Conservation (phyloP, 1,140 invertebrate species). For the Anagrus nilaparvatae region DNA sequence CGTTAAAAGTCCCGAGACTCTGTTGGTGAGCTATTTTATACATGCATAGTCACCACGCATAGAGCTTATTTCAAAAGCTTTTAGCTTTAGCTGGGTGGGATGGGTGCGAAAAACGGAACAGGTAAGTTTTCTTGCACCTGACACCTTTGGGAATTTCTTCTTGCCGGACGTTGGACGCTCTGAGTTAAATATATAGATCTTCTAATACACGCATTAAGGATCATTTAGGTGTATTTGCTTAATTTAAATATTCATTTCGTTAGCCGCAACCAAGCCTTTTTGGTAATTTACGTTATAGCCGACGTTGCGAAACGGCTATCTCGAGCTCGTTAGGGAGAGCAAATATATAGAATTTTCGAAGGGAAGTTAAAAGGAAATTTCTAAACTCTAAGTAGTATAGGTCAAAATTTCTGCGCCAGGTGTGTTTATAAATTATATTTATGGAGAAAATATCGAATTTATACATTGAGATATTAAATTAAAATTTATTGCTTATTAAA, state of each 20-base stretch:
- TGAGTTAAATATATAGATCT: too few relatives aligned
- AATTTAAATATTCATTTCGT: conserved; percentile 17
- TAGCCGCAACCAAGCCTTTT: conserved; percentile 9
- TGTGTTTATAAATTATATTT: too few relatives aligned
- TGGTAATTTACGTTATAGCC: conserved; percentile 2
- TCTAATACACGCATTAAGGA: conserved; percentile 14
- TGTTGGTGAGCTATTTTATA: too few relatives aligned
- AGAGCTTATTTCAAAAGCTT: too few relatives aligned
- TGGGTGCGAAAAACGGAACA: conserved; percentile 2
- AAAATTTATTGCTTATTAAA: too few relatives aligned
- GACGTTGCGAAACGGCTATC: conserved; percentile 15
- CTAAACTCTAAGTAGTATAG: too few relatives aligned
- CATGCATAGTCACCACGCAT: too few relatives aligned
- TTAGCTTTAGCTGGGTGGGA: not conserved
- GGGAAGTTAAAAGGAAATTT: too few relatives aligned
- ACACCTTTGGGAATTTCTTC: not conserved
- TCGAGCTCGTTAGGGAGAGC: conserved; percentile 12
- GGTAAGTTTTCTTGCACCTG: conserved; percentile 7
- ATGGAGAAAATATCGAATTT: too few relatives aligned
- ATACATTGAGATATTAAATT: too few relatives aligned
- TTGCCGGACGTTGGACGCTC: conserved; percentile 9
- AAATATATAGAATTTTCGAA: too few relatives aligned
- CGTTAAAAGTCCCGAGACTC: too few relatives aligned
- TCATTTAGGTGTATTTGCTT: conserved; percentile 16
- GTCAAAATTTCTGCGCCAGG: conserved; percentile 7